Evolutionary conservation across 1,140 invertebrate species (phyloP), one percentile per base, ranked within the genome.

Genomic region (Drosophila orena): DNA sequence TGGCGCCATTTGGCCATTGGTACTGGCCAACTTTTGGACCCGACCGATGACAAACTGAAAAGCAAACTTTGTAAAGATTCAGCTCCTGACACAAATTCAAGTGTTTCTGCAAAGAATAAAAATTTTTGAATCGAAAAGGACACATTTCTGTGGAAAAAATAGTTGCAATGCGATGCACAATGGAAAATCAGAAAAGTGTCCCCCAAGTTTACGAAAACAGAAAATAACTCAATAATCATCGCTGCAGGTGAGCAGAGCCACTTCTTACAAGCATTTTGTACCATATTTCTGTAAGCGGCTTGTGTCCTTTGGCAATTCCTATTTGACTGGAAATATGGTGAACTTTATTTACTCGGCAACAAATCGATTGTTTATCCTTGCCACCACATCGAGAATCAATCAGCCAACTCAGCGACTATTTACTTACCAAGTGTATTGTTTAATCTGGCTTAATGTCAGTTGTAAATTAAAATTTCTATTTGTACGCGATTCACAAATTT

Each of bases 1-100:
- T 71, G 68, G 68, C 68, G 68, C 68, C 68, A 69, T 14, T 69
- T 35, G 50, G 35, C 66, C 17, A 42, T 47, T 59, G 55, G 43
- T 35, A 17, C 14, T 52, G 12, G 4, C 35, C n/a, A 73, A 69
- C 50, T 83, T 49, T 83, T 50, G 20, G 4, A 17, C 15, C 37
- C 15, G 34, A 30, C 54, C 30, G 15, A 54, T 38, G 66, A 44
- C 40, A 68, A 77, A 58, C 49, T 61, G 47, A 34, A 55, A 44
- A 42, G 37, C 17, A 15, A 73, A 81, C 76, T 58, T 66, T 73
- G 10, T 44, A 58, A 35, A 30, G 46, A 46, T 34, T 34, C 62
- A 44, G 37, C 56, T 49, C 15, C 46, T 50, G 30, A 12, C 43
- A n/a, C 14, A 8, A 34, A 30, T 30, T 10, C 57, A 58, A 54